phyloP scores from a whole-genome alignment of 2,797 vertebrate genomes.

The Babyrousa celebensis region DNA sequence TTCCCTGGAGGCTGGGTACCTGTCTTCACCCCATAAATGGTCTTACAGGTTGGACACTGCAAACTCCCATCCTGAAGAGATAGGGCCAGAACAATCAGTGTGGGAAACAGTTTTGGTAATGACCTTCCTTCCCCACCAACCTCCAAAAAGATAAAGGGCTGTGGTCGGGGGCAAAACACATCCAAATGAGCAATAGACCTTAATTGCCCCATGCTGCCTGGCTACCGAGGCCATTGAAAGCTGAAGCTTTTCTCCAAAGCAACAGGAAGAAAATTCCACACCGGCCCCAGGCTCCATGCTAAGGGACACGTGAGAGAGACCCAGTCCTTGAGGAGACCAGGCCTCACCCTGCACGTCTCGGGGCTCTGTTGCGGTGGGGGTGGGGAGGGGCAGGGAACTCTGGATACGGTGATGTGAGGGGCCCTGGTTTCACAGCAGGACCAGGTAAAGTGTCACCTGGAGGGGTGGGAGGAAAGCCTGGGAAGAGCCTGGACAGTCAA shows the following conservation, averaged over 20 bases:
- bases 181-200: background rate
- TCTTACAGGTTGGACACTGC: conserved; percentile 99
- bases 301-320: background rate
- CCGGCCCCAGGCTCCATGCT: background rate
- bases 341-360: background rate
- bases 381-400: fast-evolving
- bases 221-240: background rate
- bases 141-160: background rate
- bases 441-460: background rate
- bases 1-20: conserved; percentile 99
- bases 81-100: background rate
- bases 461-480: background rate
- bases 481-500: background rate
- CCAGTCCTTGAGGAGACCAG: background rate
- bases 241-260: conserved; percentile 5
- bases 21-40: conserved; percentile 98
- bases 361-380: background rate
- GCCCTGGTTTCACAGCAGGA: background rate
- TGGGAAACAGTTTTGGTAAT: background rate
- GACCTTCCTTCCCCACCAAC: background rate
- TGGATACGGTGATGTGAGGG: background rate
- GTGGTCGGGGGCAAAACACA: background rate
- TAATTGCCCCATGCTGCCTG: too few species aligned
- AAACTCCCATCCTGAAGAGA: conserved; percentile 95
- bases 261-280: background rate